phyloP scores from a whole-genome alignment of 1,140 invertebrate genomes.

The Patella vulgata region DNA sequence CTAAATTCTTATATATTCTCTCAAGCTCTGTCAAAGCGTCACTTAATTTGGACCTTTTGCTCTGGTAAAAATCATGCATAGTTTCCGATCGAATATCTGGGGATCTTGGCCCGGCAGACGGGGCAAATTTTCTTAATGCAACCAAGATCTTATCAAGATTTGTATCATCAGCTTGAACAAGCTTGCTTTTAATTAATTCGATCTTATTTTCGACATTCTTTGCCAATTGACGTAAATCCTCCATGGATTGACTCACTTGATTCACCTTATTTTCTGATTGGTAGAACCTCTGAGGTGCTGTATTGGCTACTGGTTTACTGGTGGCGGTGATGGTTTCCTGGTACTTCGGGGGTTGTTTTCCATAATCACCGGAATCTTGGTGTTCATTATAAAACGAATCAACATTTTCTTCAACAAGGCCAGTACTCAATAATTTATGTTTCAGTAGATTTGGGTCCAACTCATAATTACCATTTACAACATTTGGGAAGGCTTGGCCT shows the following conservation, averaged over 20 bases:
- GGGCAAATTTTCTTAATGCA: constrained; percentile 52
- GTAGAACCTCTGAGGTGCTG: background rate
- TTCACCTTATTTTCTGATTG: background rate
- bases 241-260: constrained; percentile 49
- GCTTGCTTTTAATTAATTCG: constrained; percentile 49
- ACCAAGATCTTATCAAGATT: constrained; percentile 52
- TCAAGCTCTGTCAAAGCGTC: constrained; percentile 57
- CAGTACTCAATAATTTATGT: constrained; percentile 54
- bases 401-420: constrained; percentile 44
- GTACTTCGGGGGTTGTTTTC: constrained; percentile 7
- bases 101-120: constrained; percentile 28
- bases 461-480: constrained; percentile 56
- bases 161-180: constrained; percentile 53
- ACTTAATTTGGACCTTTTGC: constrained; percentile 48
- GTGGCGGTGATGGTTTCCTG: background rate
- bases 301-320: background rate
- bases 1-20: constrained; percentile 51
- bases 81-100: constrained; percentile 30
- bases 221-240: constrained; percentile 52
- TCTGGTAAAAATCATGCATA: constrained; percentile 36
- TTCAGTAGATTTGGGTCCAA: constrained; percentile 55
- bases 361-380: background rate
- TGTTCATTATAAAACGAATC: constrained; percentile 13
- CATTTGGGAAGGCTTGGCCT: constrained; percentile 9
- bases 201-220: constrained; percentile 54